Evolutionary conservation across 2,113 vertebrate genomes (phyloP).

Genomic region (Tychaedon coryphoeus): DNA sequence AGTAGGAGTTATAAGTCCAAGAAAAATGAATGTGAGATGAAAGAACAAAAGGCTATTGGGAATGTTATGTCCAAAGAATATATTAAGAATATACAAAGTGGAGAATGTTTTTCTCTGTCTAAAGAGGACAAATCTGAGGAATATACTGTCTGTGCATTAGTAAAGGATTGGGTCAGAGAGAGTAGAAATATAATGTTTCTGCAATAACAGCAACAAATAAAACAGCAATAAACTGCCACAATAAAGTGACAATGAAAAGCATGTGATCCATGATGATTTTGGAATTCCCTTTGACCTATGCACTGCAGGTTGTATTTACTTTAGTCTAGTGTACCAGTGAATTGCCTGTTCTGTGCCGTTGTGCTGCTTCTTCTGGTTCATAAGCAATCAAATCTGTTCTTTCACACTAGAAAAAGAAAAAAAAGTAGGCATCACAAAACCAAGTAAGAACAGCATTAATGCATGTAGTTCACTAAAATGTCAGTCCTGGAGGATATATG

Average conservation of each 20-base stretch:
- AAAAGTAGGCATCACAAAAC: background rate
- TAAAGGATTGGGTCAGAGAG: background rate
- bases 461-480: background rate
- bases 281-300: background rate
- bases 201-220: background rate
- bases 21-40: background rate
- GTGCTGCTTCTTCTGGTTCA: background rate
- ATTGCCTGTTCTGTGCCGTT: background rate
- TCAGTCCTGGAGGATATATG: background rate
- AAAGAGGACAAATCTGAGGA: background rate
- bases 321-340: background rate
- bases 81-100: background rate
- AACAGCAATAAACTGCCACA: background rate
- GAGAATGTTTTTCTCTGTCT: background rate
- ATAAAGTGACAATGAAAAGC: background rate
- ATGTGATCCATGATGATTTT: background rate
- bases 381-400: background rate
- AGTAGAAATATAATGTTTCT: background rate
- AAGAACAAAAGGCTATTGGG: background rate
- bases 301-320: background rate
- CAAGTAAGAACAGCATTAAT: background rate
- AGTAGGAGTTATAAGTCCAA: background rate
- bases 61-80: background rate
- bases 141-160: background rate
- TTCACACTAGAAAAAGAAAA: background rate